These are phyloP conservation scores for Novumbra hubbsi DNA, from an alignment of 2,797 vertebrate species.

Conservation along the genomic window DNA sequence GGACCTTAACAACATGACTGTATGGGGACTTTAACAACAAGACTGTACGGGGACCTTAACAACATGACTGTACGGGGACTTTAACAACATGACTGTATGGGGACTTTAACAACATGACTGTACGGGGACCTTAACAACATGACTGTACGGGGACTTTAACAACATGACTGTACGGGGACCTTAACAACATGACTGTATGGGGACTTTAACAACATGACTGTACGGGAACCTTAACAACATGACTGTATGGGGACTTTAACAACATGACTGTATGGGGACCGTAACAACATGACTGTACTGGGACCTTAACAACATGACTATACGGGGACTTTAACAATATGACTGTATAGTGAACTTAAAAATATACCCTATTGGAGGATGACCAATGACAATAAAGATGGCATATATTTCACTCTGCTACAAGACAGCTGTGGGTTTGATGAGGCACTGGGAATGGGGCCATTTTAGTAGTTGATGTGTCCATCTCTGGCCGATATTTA, in stretches of 20 bases:
- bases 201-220: too few species aligned
- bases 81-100: too few species aligned
- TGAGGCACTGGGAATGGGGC: conserved; percentile 55
- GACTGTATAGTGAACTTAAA: background rate
- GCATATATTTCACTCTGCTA: conserved; percentile 55
- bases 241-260: too few species aligned
- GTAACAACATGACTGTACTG: too few species aligned
- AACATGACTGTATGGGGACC: too few species aligned
- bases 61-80: too few species aligned
- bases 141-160: background rate
- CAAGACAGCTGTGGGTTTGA: conserved; percentile 48
- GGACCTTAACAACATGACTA: too few species aligned
- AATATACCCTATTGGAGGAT: background rate
- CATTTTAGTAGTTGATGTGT: conserved; percentile 69
- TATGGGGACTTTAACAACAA: too few species aligned
- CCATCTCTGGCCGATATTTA: conserved; percentile 73
- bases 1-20: too few species aligned
- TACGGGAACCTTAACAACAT: too few species aligned
- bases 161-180: background rate
- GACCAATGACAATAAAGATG: conserved; percentile 40
- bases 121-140: background rate
- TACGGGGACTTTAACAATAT: background rate
- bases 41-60: too few species aligned
- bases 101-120: background rate
- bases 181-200: too few species aligned